Evolutionary conservation across 2,113 vertebrate genomes (phyloP), one percentile per base, ranked within the genome.

Genomic region (Cercocebus atys): DNA sequence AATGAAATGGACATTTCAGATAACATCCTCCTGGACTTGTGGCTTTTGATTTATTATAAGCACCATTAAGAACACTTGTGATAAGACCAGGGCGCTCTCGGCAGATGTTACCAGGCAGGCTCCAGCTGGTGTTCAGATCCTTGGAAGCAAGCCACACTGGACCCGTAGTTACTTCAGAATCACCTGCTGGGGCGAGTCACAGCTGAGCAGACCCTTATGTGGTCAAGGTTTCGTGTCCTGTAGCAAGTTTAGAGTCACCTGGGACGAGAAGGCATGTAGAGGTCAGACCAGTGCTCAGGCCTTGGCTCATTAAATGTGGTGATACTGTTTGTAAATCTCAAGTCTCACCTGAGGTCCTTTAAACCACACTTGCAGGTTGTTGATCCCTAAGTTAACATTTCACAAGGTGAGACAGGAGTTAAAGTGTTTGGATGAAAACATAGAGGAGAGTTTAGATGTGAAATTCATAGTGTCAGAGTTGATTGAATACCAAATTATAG

Each of bases 401-500:
- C 75, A 43, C 61, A 17, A 25, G 43, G 25, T 17, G 23, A 87
- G 83, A 89, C 78, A 94, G 94, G 90, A 81, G 73, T 57, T 25
- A n/a, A 95, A 78, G 50, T n/a, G 32, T 55, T 70, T 87, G 86
- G 83, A 80, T 73, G 20, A 72, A 93, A 47, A 5, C 52, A n/a
- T 66, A 55, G 80, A 64, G 16, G 61, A 64, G n/a, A 72, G 2
- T 30, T 59, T 45, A 25, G 80, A 52, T 85, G 18, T 88, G 16
- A 81, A 35, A 47, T 95, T 97, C 84, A 68, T 95, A 93, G 59
- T 70, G 8, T 94, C 96, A 90, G 61, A n/a, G 40, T 86, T 70
- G 72, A 2, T 50, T 95, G 75, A 73, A 23, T 68, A 43, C 66
- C 96, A 86, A 95, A 93, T 97, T 96, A 94, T 25, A 79, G 57